Conservation (phyloP, 1,140 invertebrate species). For the Trichonephila inaurata region DNA sequence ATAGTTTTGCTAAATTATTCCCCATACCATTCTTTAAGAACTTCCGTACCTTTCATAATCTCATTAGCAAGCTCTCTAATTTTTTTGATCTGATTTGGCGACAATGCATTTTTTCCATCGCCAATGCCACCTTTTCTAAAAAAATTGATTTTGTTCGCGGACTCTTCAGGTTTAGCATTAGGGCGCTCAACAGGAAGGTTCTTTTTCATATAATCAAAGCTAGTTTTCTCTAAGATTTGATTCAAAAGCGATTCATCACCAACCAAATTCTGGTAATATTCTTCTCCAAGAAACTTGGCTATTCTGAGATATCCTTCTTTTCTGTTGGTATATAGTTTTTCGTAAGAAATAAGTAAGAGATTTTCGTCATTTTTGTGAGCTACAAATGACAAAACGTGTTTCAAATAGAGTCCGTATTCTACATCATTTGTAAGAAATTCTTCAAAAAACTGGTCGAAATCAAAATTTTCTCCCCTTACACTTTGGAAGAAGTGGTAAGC, state of each 20-base stretch:
- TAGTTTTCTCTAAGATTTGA: slow-evolving; percentile 46
- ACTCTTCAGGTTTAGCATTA: background rate
- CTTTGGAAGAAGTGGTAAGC: slow-evolving; percentile 54
- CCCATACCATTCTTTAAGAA: slow-evolving; percentile 43
- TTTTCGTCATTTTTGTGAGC: slow-evolving; percentile 77
- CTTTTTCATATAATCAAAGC: slow-evolving; percentile 72
- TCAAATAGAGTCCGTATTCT: slow-evolving; percentile 74
- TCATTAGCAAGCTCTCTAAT: background rate
- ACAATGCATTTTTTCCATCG: slow-evolving; percentile 58
- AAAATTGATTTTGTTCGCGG: background rate
- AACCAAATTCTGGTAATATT: slow-evolving; percentile 22
- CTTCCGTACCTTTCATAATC: slow-evolving; percentile 39
- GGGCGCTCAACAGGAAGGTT: background rate
- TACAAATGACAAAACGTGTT: slow-evolving; percentile 79
- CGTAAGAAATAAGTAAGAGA: slow-evolving; percentile 78
- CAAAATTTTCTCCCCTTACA: background rate
- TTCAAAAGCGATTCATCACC: slow-evolving; percentile 32
- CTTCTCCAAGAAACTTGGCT: slow-evolving; percentile 80
- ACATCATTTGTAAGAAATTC: slow-evolving; percentile 58
- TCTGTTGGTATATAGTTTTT: slow-evolving; percentile 75
- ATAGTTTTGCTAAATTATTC: background rate
- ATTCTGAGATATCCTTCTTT: slow-evolving; percentile 49
- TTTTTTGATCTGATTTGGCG: background rate
- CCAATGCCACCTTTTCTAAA: slow-evolving; percentile 67
- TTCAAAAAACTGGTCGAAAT: slow-evolving; percentile 76